These are phyloP conservation scores for Intellagama lesueurii DNA, from an alignment of 2,797 vertebrate species.

Conservation along the genomic window DNA sequence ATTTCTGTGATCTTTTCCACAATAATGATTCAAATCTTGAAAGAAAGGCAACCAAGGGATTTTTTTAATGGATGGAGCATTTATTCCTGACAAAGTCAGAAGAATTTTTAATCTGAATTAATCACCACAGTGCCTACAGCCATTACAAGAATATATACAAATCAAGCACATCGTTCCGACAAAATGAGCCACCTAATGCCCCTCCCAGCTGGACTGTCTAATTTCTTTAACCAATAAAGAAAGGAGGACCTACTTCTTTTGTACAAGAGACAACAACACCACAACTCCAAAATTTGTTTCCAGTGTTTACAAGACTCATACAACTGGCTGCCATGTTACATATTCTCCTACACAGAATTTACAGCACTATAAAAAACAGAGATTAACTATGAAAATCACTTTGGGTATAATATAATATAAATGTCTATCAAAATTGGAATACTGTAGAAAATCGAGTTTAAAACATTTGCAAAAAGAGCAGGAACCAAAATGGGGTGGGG, in stretches of 20 bases:
- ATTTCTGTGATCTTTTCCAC: not conserved
- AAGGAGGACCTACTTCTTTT: not conserved
- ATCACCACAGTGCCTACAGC: not conserved
- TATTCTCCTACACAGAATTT: not conserved
- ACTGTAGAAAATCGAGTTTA: not conserved
- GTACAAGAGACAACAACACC: not conserved
- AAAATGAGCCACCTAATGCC: not conserved
- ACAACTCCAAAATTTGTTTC: not conserved
- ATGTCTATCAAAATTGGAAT: not conserved
- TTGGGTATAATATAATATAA: not conserved
- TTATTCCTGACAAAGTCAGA: not conserved
- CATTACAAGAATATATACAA: not conserved
- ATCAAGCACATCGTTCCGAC: not conserved
- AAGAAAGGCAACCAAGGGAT: not conserved
- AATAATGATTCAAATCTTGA: not conserved
- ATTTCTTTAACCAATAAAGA: not conserved
- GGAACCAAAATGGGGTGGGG: not conserved
- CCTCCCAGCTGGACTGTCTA: not conserved
- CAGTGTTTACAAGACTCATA: not conserved
- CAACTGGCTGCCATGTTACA: not conserved
- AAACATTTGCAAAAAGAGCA: not conserved
- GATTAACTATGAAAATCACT: not conserved
- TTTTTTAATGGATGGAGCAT: not conserved
- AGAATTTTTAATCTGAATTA: not conserved
- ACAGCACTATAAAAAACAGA: not conserved